Percentiles rank a stretch among this genome's conserved stretches.
Evolutionary conservation across 2,113 vertebrate genomes (phyloP).

Genomic region (Talpa occidentalis): DNA sequence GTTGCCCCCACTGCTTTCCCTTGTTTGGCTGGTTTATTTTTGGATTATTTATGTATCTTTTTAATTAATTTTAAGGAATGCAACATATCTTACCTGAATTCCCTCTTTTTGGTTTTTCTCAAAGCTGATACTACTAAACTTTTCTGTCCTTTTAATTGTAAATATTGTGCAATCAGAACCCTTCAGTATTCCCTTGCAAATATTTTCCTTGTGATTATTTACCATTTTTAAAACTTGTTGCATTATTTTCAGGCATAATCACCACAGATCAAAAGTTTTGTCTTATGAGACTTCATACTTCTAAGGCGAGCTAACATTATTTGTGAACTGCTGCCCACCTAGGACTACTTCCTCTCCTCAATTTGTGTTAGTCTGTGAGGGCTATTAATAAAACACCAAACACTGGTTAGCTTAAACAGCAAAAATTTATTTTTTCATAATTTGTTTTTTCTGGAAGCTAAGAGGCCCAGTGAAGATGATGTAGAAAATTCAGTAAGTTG

Average conservation of each 20-base stretch:
- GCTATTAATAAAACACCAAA: neutral
- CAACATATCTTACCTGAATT: neutral
- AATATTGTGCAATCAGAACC: neutral
- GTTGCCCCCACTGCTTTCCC: neutral
- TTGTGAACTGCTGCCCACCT: neutral
- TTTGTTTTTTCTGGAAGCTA: neutral
- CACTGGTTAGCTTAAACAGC: neutral
- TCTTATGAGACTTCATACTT: neutral
- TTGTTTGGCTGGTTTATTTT: constrained; percentile 40
- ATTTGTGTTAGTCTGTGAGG: neutral
- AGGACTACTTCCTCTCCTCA: neutral
- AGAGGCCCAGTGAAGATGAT: neutral
- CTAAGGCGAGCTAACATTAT: neutral
- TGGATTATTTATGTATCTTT: constrained; percentile 19
- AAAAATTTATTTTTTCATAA: neutral
- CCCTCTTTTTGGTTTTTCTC: constrained; percentile 22
- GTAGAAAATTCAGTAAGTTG: constrained; percentile 7
- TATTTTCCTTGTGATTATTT: neutral
- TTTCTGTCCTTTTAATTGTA: constrained; percentile 37
- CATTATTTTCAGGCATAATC: neutral
- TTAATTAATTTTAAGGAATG: constrained; percentile 20
- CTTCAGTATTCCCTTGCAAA: neutral
- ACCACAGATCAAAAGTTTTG: neutral
- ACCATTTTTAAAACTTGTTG: neutral
- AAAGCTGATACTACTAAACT: neutral